phyloP scores from a whole-genome alignment of 2,113 vertebrate genomes.

The Pteropus alecto region DNA sequence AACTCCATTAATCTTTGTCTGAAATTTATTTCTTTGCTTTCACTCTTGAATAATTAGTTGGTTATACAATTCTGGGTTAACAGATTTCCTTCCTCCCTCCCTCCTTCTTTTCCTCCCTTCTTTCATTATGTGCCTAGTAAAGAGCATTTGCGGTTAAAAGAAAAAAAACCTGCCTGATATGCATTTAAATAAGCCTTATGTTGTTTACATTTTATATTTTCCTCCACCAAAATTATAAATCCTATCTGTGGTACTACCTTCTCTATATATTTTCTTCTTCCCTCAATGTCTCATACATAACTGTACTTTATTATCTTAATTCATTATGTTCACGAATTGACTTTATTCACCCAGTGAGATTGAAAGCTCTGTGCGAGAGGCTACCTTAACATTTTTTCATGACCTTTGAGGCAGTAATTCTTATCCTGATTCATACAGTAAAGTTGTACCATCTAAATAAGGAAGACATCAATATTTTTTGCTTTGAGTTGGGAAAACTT shows the following conservation, averaged over 20 bases:
- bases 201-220: background rate
- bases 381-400: background rate
- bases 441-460: background rate
- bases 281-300: background rate
- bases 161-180: background rate
- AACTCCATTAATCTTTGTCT: background rate
- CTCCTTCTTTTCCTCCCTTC: background rate
- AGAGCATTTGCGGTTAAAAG: background rate
- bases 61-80: background rate
- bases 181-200: background rate
- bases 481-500: background rate
- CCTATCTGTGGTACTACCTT: background rate
- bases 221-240: background rate
- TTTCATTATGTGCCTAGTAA: background rate
- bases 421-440: background rate
- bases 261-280: background rate
- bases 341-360: conserved; percentile 16
- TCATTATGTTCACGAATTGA: conserved; percentile 14
- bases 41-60: background rate
- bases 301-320: background rate
- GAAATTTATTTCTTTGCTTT: background rate
- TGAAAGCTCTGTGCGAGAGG: background rate
- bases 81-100: background rate
- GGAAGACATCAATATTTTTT: background rate
- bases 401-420: background rate